Conservation (phyloP, 2,113 vertebrate species). For the Pionites leucogaster region DNA sequence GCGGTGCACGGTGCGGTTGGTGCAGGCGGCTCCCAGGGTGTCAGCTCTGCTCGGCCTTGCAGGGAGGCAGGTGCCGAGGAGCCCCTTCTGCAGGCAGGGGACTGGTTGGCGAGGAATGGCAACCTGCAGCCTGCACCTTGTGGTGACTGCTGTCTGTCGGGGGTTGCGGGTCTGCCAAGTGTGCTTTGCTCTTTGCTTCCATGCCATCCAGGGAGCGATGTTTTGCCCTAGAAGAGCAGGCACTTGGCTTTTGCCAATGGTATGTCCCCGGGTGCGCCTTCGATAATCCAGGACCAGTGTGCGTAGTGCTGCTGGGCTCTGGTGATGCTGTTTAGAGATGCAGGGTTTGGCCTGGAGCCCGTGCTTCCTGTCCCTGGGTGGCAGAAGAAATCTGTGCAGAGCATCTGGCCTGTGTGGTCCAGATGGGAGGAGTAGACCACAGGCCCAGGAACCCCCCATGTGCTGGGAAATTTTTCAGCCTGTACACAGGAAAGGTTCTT, state of each 20-base stretch:
- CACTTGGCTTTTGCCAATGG: neutral
- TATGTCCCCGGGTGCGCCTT: neutral
- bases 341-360: neutral
- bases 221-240: neutral
- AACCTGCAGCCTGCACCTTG: neutral
- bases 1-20: neutral
- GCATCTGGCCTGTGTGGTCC: neutral
- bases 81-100: neutral
- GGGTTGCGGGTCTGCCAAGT: neutral
- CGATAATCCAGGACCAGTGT: neutral
- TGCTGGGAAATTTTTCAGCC: neutral
- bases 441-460: neutral
- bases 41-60: neutral
- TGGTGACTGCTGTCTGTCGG: accelerated
- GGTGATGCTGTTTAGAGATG: accelerated
- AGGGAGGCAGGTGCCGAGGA: neutral
- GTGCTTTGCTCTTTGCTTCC: neutral
- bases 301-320: neutral
- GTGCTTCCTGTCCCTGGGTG: slow-evolving; percentile 11
- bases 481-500: neutral
- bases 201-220: neutral
- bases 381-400: neutral
- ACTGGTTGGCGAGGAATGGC: accelerated
- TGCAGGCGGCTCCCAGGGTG: neutral
- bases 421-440: neutral